Conservation (phyloP, 2,113 vertebrate species). For the Falco punctatus region DNA sequence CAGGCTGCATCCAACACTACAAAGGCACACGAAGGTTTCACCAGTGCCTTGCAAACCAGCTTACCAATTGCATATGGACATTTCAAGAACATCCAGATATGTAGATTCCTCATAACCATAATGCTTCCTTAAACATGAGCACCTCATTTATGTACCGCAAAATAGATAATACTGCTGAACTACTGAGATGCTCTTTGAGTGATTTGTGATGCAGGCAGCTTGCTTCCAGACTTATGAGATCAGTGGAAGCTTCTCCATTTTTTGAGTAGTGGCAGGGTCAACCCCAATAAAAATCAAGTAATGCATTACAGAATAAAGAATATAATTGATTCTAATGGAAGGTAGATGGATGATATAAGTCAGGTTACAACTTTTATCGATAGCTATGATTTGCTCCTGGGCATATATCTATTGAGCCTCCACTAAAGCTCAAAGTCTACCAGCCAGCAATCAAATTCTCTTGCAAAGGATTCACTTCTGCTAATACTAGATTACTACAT, state of each 20-base stretch:
- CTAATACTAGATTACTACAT: not conserved
- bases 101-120: not conserved
- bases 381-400: not conserved
- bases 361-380: not conserved
- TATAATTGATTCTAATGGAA: not conserved
- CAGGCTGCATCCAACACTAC: not conserved
- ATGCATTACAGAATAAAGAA: not conserved
- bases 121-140: not conserved
- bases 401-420: not conserved
- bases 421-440: not conserved
- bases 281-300: not conserved
- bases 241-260: not conserved
- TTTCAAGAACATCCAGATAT: not conserved
- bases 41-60: not conserved
- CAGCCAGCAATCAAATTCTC: not conserved
- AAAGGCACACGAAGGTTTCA: not conserved
- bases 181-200: not conserved
- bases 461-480: not conserved
- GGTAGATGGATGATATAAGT: not conserved
- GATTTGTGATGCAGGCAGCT: not conserved
- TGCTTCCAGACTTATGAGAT: not conserved
- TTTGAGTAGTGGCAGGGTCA: not conserved
- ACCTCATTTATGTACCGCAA: not conserved
- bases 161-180: not conserved
- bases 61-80: fast-evolving